A percentile compares a stretch with the other conserved stretches of the same genome.
Evolutionary conservation across 1,140 invertebrate species (phyloP).

Genomic region (Drosophila tropicalis): DNA sequence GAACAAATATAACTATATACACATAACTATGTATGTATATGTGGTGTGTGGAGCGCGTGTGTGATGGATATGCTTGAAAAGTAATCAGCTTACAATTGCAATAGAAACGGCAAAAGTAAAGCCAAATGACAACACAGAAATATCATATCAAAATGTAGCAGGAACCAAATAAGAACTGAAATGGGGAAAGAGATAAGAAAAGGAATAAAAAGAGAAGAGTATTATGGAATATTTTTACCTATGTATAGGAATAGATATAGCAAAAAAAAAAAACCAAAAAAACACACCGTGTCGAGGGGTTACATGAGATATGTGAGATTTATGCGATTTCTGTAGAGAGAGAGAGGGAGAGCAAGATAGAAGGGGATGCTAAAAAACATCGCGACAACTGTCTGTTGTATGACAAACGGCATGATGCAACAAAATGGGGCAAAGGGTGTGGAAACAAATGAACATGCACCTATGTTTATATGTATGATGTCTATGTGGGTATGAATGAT

Average conservation of each 20-base stretch:
- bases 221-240: constrained; percentile 11
- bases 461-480: neutral
- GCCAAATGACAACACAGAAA: constrained; percentile 20
- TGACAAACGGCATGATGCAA: constrained; percentile 59
- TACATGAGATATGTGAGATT: constrained; percentile 35
- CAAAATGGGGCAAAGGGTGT: constrained; percentile 7
- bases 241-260: neutral
- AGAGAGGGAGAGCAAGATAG: neutral
- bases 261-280: neutral
- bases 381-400: constrained; percentile 30
- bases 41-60: neutral
- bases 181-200: constrained; percentile 4
- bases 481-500: no score
- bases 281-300: constrained; percentile 11
- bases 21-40: no score
- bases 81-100: constrained; percentile 58
- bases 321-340: constrained; percentile 35
- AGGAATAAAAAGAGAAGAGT: neutral
- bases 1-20: constrained; percentile 20
- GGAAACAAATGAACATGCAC: constrained; percentile 72
- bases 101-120: constrained; percentile 21
- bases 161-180: constrained; percentile 14
- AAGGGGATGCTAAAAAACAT: no score
- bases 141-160: constrained; percentile 21
- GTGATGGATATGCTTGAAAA: constrained; percentile 30